Evolutionary conservation across 2,888 invertebrate genomes (phyloP), one percentile per base, ranked within the genome.

Genomic region (Hyposoter dolosus): DNA sequence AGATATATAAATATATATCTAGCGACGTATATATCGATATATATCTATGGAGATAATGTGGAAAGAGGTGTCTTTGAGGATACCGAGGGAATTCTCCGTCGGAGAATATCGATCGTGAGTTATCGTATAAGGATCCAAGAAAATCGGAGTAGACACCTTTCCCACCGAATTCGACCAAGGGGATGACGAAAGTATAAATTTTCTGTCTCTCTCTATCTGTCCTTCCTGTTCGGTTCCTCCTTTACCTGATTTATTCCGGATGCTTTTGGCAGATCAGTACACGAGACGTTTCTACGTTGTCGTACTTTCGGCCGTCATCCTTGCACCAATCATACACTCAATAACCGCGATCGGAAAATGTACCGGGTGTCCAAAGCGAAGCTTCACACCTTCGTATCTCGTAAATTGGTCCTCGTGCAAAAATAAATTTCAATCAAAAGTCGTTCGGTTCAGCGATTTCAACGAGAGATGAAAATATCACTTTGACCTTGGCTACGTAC

Each of bases 131-230:
- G 83, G 72, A 85, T 85, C 83, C 66, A 68, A 56, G 72, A 80
- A 85, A 83, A 83, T 85, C 85, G 80, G 66, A 85, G 56, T 47
- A 80, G 85, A 85, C 85, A 85, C 43, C 80, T 83, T 63, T 66
- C 77, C 60, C 56, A 50, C 76, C 76, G 45, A 72, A 66, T 85
- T 76, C 83, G 83, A 80, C 79, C 80, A 53, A 72, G 56, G 68
- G 71, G 10, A 83, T 83, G 82, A 85, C 72, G 83, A 80, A 76
- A 77, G 75, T 50, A 56, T 56, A 17, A 45, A 17, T 47, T 71
- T 32, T 32, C 35, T 65, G 17, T 40, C 50, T 72, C 53, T 50
- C 72, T 53, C 53, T 53, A 53, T 43, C 23, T 60, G 69, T 77
- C 69, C 60, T 19, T 74, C 47, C 47, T 19, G 7, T 60, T 23